Evolutionary conservation across 2,113 vertebrate species (phyloP).

Genomic region (Takifugu flavidus): DNA sequence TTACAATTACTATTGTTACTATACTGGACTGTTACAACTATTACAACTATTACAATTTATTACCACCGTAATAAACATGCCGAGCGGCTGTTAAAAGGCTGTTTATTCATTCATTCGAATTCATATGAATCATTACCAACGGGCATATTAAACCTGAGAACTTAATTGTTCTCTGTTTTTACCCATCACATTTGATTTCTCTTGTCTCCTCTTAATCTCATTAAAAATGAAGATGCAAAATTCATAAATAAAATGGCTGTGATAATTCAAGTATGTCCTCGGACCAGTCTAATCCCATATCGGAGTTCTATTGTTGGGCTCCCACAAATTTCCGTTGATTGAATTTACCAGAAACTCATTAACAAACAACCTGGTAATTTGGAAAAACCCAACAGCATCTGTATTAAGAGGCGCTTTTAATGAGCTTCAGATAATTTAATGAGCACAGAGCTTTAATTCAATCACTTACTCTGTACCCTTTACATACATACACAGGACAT

Average conservation of each 20-base stretch:
- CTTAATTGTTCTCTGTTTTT: background rate
- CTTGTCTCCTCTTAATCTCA: background rate
- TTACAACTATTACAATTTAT: no score
- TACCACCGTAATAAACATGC: no score
- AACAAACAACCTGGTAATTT: no score
- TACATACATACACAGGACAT: constrained; percentile 59
- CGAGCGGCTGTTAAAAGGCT: no score
- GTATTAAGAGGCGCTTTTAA: constrained; percentile 69
- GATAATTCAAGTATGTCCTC: background rate
- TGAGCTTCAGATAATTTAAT: constrained; percentile 44
- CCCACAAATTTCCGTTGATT: no score
- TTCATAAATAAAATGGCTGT: background rate
- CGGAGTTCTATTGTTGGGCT: no score
- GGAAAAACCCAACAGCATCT: background rate
- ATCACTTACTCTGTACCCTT: constrained; percentile 66
- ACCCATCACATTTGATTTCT: background rate
- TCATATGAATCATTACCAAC: no score
- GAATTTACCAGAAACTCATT: no score
- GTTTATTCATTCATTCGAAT: no score
- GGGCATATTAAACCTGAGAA: background rate
- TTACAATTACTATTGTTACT: no score
- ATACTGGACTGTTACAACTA: no score
- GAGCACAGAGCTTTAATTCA: constrained; percentile 58
- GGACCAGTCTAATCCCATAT: no score
- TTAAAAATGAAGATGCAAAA: background rate